Base-by-base conservation (phyloP, 2,113 vertebrate genomes). In the Daboia siamensis region DNA sequence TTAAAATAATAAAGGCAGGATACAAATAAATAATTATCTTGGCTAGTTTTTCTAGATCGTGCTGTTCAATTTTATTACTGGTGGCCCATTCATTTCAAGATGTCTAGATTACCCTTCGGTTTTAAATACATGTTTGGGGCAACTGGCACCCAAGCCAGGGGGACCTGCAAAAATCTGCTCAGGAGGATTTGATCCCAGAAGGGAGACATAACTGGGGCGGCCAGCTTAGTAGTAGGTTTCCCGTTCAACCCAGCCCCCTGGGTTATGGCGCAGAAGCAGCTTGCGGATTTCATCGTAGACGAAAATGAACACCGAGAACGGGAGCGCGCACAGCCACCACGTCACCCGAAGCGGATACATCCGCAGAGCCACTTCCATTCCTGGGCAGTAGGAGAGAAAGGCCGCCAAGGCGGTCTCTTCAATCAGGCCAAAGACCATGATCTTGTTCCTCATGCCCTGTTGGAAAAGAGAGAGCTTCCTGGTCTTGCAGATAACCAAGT, bases 401-500 rank as follows among this genome's bases (percentile, higher is more conserved):
- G 97, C 97, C 0, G 98, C 98, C 3, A 98, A 93, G 1, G 98
- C 97, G 0, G 98, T 98, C 94, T 98, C 98, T 92, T 98, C 97
- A 11, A 98, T 95, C 52, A 98, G 56, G 54, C 98, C 98, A 0
- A 98, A 98, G 90, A 98, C 97, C 85, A 98, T 93, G 93, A 98
- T 97, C 94, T 97, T 97, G 94, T 98, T 98, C 95, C 97, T 98
- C 99, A 99, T 99, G 96, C 99, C 99, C 96, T 99, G 98, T 94
- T 99, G 98, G 94, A 98, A 99, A 91, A 99, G 97, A 0, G 99
- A 99, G 95, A 99, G 99, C 92, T 98, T 98, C 0, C 98, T 96
- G 57, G 99, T 99, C 97, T 99, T 99, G 96, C 98, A 99, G 97
- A 99, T 99, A 96, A 99, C 98, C 23, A 99, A 97, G 94, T 99